Conservation (phyloP, 1,140 invertebrate genomes). For the Cheumatopsyche charites region DNA sequence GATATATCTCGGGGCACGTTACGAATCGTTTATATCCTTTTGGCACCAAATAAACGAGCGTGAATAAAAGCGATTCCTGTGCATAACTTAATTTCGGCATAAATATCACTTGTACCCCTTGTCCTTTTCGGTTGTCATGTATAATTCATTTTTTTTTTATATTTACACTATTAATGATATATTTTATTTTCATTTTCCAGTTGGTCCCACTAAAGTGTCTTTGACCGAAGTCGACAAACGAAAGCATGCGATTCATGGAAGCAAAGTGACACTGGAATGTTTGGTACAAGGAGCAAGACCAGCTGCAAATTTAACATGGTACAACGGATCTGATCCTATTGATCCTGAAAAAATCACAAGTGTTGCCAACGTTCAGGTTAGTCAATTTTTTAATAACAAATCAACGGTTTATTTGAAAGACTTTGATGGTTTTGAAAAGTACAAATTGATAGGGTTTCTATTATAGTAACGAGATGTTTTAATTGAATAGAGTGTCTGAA, state of each 20-base stretch:
- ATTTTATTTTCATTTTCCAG: slow-evolving; percentile 57
- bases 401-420: background rate
- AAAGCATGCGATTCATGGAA: slow-evolving; percentile 78
- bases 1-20: no score
- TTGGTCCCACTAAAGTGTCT: slow-evolving; percentile 76
- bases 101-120: no score
- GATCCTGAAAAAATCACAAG: slow-evolving; percentile 57
- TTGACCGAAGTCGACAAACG: slow-evolving; percentile 70
- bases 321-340: slow-evolving; percentile 73
- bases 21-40: no score
- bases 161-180: background rate
- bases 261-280: slow-evolving; percentile 77
- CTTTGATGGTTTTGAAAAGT: no score
- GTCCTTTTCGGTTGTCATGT: no score
- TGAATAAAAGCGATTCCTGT: no score
- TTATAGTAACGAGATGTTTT: no score
- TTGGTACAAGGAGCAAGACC: slow-evolving; percentile 77
- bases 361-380: slow-evolving; percentile 55
- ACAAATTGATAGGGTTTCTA: no score
- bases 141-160: background rate
- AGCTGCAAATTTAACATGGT: slow-evolving; percentile 83
- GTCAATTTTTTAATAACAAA: slow-evolving; percentile 34
- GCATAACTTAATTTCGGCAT: no score
- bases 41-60: no score
- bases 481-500: no score